Conservation (phyloP, 2,888 invertebrate genomes). For the Diploptera punctata region DNA sequence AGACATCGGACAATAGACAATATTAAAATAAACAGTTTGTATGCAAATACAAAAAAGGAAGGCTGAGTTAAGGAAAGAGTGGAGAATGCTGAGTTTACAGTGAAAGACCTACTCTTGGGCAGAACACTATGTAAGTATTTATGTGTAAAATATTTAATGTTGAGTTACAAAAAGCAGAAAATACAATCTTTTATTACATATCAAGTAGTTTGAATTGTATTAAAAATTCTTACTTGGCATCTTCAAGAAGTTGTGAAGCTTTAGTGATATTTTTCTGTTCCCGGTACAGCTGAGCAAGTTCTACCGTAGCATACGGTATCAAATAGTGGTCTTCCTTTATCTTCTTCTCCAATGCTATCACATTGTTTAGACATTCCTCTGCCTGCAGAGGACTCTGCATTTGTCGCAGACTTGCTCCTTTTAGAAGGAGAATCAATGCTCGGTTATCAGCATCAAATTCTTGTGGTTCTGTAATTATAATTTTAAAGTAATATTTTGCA, state of each 20-base stretch:
- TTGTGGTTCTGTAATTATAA: conserved; percentile 42
- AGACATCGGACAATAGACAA: no score
- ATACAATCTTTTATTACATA: no score
- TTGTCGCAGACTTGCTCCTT: conserved; percentile 82
- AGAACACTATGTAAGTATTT: no score
- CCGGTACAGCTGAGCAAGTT: conserved; percentile 81
- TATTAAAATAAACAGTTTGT: no score
- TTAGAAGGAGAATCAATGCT: conserved; percentile 76
- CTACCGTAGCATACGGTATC: conserved; percentile 84
- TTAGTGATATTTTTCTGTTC: conserved; percentile 70
- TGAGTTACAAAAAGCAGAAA: no score
- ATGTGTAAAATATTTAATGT: no score
- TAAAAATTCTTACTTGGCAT: conserved; percentile 87
- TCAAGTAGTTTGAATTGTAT: no score
- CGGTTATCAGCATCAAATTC: conserved; percentile 73
- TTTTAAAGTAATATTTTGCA: neutral
- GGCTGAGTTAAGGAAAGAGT: no score
- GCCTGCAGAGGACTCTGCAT: conserved; percentile 81
- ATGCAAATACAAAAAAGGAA: no score
- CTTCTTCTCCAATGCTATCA: conserved; percentile 69
- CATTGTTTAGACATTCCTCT: conserved; percentile 71
- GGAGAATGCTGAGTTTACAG: no score
- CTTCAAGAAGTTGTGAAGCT: conserved; percentile 75
- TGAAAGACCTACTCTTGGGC: no score
- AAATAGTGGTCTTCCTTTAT: conserved; percentile 85